A percentile compares a stretch with the other conserved stretches of the same genome.
Evolutionary conservation across 2,888 invertebrate genomes (phyloP).

Genomic region (Thecocarcelia acutangulata): DNA sequence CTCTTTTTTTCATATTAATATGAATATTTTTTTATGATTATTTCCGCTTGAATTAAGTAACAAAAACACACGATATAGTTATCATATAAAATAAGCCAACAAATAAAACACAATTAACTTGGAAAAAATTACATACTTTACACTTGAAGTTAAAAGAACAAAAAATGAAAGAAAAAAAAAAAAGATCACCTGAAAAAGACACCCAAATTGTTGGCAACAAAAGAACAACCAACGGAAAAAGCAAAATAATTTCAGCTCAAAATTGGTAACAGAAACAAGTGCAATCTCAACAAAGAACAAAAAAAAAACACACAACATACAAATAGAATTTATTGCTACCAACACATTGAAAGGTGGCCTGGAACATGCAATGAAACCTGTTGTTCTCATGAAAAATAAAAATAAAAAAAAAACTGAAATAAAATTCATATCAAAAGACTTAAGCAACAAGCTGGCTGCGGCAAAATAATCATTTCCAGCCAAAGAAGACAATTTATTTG

Average conservation of each 20-base stretch:
- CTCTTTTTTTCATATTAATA: constrained; percentile 26
- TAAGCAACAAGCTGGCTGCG: constrained; percentile 35
- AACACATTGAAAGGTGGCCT: constrained; percentile 14
- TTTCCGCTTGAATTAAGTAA: constrained; percentile 70
- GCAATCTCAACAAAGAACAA: constrained; percentile 31
- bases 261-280: constrained; percentile 48
- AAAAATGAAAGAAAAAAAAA: constrained; percentile 1
- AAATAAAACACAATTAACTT: constrained; percentile 40
- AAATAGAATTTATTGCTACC: constrained; percentile 24
- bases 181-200: constrained; percentile 4
- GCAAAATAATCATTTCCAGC: not conserved
- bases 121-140: constrained; percentile 37
- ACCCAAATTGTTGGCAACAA: constrained; percentile 37
- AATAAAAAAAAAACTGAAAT: not conserved
- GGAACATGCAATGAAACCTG: constrained; percentile 46
- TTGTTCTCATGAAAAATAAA: constrained; percentile 25
- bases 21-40: constrained; percentile 58
- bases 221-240: constrained; percentile 54
- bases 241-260: constrained; percentile 42
- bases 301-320: not conserved
- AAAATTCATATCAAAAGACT: constrained; percentile 50
- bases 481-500: constrained; percentile 25
- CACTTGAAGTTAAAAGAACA: not conserved
- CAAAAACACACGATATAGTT: constrained; percentile 61
- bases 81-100: constrained; percentile 23